These are phyloP conservation scores for Atethmia centrago DNA, from an alignment of 2,888 invertebrate genomes.

Conservation along the genomic window DNA sequence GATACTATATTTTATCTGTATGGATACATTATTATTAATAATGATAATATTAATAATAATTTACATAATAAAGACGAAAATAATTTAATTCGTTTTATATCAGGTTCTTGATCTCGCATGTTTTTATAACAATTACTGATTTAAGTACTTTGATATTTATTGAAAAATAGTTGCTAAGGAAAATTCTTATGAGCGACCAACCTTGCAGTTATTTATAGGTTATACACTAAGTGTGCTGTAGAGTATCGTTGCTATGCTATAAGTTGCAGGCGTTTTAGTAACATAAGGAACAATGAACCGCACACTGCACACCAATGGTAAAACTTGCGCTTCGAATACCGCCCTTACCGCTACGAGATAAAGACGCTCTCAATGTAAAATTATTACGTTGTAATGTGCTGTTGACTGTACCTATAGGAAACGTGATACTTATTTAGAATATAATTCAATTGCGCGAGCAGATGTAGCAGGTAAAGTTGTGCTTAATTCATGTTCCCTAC, in stretches of 20 bases:
- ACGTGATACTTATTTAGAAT: too few species aligned
- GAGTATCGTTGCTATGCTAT: slow-evolving; percentile 18
- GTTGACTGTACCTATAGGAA: neutral
- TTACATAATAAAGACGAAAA: neutral
- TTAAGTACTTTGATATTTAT: neutral
- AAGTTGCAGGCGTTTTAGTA: neutral
- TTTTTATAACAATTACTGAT: neutral
- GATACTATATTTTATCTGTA: neutral
- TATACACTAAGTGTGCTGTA: neutral
- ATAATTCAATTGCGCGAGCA: too few species aligned
- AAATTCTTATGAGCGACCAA: neutral
- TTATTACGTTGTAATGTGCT: neutral
- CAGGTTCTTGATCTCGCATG: neutral
- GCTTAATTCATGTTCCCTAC: too few species aligned
- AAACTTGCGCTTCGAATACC: neutral
- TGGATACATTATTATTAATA: neutral
- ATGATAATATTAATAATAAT: neutral
- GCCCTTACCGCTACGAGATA: neutral
- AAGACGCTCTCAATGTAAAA: neutral
- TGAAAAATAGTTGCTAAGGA: neutral
- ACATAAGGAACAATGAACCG: neutral
- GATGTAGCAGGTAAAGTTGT: too few species aligned
- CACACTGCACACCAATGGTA: neutral
- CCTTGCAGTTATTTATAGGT: slow-evolving; percentile 24
- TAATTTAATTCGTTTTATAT: neutral